Evolutionary conservation across 2,113 vertebrate genomes (phyloP).

Genomic region (Felis chaus): DNA sequence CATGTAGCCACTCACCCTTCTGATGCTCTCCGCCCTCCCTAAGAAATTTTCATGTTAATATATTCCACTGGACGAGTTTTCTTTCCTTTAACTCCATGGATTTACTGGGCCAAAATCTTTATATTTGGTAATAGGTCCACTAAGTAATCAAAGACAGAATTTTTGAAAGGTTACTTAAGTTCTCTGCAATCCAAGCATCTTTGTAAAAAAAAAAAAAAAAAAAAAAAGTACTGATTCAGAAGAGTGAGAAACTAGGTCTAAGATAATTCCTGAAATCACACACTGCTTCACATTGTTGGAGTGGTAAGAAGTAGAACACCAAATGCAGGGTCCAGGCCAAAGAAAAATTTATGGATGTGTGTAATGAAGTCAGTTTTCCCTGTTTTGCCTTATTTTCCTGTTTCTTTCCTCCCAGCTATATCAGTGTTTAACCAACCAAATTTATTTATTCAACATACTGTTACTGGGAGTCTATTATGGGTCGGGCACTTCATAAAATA

Average conservation of each 20-base stretch:
- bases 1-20: background rate
- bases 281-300: background rate
- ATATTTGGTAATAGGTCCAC: background rate
- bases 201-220: background rate
- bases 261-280: slow-evolving; percentile 34
- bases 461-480: background rate
- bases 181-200: slow-evolving; percentile 39
- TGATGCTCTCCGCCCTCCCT: background rate
- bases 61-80: background rate
- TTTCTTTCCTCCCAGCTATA: background rate
- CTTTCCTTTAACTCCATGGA: background rate
- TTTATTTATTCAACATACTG: slow-evolving; percentile 37
- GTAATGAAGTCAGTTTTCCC: background rate
- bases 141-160: background rate
- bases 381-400: background rate
- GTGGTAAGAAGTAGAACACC: background rate
- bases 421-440: slow-evolving; percentile 31
- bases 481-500: slow-evolving; percentile 11
- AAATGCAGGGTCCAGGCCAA: background rate
- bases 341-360: background rate
- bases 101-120: background rate
- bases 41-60: background rate
- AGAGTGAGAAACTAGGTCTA: slow-evolving; percentile 37
- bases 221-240: background rate
- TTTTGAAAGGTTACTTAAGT: slow-evolving; percentile 8